Evolutionary conservation across 2,888 invertebrate genomes (phyloP), one percentile per base, ranked within the genome.

Genomic region (Amphipoea oculea): DNA sequence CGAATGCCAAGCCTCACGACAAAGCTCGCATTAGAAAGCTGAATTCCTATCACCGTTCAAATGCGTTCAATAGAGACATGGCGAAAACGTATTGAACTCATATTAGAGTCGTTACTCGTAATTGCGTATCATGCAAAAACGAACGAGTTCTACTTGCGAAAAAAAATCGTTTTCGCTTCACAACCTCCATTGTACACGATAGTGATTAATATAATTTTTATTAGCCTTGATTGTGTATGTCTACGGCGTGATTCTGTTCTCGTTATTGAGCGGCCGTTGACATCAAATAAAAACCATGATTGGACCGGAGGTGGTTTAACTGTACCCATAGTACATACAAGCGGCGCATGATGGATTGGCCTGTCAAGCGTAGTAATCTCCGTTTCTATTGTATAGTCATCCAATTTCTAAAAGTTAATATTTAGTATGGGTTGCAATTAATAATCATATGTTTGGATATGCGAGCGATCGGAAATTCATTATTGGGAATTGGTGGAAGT

Each of bases 61-160:
- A 94, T 91, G 91, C 91, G 93, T 92, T 89, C 90, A 87, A 94
- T 92, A 92, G 90, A 94, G 90, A 92, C 90, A 92, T 90, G 90
- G 91, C 91, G 88, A 90, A 93, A 93, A 93, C 88, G 91, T 93
- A 94, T 94, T 92, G 92, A 93, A 92, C 91, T 90, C 88, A 89
- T 92, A 94, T 94, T 94, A 93, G 89, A 93, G 90, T 94, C 94
- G 94, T 94, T 93, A 94, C 90, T 88, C 85, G 91, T 96, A 95
- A 95, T 95, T 95, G 95, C 93, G 90, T 92, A 94, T 94, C 93
- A 94, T 93, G 94, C 94, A 95, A 95, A 95, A 95, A 95, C 91
- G 88, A 89, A 84, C 88, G 77, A 85, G 87, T 81, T 82, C 82
- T 80, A 84, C 84, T 86, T 78, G 82, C 78, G 79, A 82, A 91